Conservation (phyloP, 2,888 invertebrate species). For the Drosophila phalerata region DNA sequence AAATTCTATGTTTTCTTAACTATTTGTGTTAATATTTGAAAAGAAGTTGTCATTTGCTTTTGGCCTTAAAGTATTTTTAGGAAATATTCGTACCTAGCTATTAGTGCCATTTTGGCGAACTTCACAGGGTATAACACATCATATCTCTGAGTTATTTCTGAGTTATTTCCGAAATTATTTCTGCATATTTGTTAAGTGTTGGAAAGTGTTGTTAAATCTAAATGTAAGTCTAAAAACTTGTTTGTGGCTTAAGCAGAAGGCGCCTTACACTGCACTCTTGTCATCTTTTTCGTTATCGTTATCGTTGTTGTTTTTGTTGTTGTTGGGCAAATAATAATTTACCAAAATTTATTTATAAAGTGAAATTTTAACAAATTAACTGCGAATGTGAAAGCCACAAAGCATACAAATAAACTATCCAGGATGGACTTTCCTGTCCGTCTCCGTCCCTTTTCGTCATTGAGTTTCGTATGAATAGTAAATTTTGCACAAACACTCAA, state of each 20-base stretch:
- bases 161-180: constrained; percentile 38
- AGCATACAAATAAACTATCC: constrained; percentile 58
- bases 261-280: constrained; percentile 32
- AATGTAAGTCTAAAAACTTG: constrained; percentile 73
- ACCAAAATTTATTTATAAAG: constrained; percentile 68
- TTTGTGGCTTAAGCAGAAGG: constrained; percentile 55
- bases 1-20: too few relatives aligned
- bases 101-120: not conserved
- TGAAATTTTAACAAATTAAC: constrained; percentile 78
- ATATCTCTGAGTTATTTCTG: constrained; percentile 13
- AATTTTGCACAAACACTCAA: constrained; percentile 52
- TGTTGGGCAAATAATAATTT: constrained; percentile 46
- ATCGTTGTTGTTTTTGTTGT: too few relatives aligned
- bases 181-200: constrained; percentile 72
- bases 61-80: too few relatives aligned
- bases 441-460: constrained; percentile 9
- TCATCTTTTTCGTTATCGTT: constrained; percentile 24
- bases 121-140: not conserved
- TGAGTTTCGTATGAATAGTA: constrained; percentile 53
- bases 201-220: constrained; percentile 51
- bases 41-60: too few relatives aligned
- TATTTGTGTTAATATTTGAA: too few relatives aligned
- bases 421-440: not conserved
- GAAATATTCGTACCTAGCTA: not conserved
- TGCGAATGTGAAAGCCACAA: constrained; percentile 57